Evolutionary conservation across 2,113 vertebrate species (phyloP), one percentile per base, ranked within the genome.

Genomic region (Solea solea): DNA sequence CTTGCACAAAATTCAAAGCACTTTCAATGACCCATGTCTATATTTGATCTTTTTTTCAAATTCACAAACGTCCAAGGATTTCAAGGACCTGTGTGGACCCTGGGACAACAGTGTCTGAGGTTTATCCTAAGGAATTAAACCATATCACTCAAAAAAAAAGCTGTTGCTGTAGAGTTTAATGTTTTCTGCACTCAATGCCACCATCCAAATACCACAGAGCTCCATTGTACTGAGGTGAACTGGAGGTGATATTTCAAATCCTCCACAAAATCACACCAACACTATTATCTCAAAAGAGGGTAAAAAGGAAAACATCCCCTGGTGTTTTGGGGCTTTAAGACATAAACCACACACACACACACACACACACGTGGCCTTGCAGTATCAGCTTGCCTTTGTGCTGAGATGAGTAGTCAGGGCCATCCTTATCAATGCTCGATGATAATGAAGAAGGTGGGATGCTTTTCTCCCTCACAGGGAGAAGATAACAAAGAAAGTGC

Each of bases 391-490:
- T 73, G 80, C 76, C 74, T 87, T 91, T 92, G 88, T 78, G 72
- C 41, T 6, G 69, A 81, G 78, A 83, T 62, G 75, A 83, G 72
- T 78, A 74, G 75, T 76, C 56, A 69, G 74, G 55, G 75, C 74
- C 9, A 10, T 64, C 69, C 78, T 92, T 89, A 91, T 90, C 90
- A 87, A 80, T 72, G 72, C 61, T 57, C 58, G 78, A 68, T 81
- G 85, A 90, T 89, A 89, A 90, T 89, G 86, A 86, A 91, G 84
- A 86, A 85, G 76, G 82, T 73, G 52, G 80, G 81, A 69, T 63
- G 75, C 70, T 78, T 82, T 82, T 84, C 80, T 72, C 70, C 64
- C 77, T 68, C 74, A 83, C 60, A 40, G 67, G 80, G 73, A 69
- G 75, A 57, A 74, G 88, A 92, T 90, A 90, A 91, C 80, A 91